Evolutionary conservation across 2,888 invertebrate genomes (phyloP).

Genomic region (Cryptocephalus moraei): DNA sequence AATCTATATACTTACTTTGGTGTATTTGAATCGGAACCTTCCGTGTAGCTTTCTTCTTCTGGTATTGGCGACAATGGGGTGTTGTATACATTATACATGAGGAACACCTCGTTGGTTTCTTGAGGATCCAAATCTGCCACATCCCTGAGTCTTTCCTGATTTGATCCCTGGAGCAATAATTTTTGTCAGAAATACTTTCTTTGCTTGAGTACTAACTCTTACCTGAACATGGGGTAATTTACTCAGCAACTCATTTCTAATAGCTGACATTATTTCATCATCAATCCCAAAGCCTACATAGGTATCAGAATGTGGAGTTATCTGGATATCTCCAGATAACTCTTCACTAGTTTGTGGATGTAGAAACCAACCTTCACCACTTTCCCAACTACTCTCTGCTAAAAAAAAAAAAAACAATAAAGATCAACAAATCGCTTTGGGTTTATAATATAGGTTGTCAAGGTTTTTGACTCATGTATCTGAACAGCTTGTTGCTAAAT

Average conservation of each 20-base stretch:
- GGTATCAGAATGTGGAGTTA: conserved; percentile 18
- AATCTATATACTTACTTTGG: conserved; percentile 19
- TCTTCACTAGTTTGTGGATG: conserved; percentile 35
- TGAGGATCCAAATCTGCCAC: conserved; percentile 34
- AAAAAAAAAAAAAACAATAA: too few relatives aligned
- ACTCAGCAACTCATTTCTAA: conserved; percentile 58
- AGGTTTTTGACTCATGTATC: too few relatives aligned
- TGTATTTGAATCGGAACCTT: conserved; percentile 20
- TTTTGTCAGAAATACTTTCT: neutral
- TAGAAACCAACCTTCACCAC: conserved; percentile 37
- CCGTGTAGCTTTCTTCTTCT: conserved; percentile 39
- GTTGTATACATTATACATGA: conserved; percentile 46
- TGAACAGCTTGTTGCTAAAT: too few relatives aligned
- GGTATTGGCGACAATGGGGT: conserved; percentile 50
- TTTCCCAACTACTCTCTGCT: conserved; percentile 19
- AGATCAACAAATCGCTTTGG: too few relatives aligned
- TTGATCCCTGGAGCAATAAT: conserved; percentile 20
- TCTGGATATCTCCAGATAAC: conserved; percentile 27
- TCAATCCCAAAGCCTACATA: conserved; percentile 52
- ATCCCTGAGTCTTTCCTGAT: conserved; percentile 31
- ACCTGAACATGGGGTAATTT: conserved; percentile 62
- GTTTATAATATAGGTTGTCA: too few relatives aligned
- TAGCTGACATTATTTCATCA: conserved; percentile 60
- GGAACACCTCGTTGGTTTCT: conserved; percentile 33
- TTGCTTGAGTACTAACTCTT: conserved; percentile 10